Conservation (phyloP, 2,113 vertebrate genomes). For the Telmatochromis sp. region DNA sequence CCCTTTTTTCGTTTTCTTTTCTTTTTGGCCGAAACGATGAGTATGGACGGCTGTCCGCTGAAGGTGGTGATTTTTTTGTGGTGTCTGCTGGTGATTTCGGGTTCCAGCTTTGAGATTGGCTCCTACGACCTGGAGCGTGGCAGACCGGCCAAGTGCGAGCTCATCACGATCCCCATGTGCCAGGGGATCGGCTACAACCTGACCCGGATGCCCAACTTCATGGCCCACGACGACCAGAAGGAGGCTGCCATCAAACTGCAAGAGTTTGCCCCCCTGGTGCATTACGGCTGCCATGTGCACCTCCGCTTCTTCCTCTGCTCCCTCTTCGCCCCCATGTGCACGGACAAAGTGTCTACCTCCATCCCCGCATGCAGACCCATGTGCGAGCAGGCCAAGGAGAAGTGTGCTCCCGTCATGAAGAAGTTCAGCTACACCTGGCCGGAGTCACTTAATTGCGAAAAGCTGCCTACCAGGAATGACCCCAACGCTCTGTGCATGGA, state of each 20-base stretch:
- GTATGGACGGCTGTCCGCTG: constrained; percentile 60
- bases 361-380: constrained; percentile 97
- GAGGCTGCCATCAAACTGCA: constrained; percentile 90
- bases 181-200: constrained; percentile 96
- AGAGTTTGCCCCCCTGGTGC: constrained; percentile 92
- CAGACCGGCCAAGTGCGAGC: constrained; percentile 87
- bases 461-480: constrained; percentile 90
- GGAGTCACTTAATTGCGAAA: constrained; percentile 87
- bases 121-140: constrained; percentile 84
- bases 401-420: constrained; percentile 94
- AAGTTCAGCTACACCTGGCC: constrained; percentile 97
- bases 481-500: constrained; percentile 97
- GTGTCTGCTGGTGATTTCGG: constrained; percentile 73
- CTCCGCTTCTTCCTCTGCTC: constrained; percentile 98
- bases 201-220: constrained; percentile 95
- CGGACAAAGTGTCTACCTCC: constrained; percentile 92
- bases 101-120: constrained; percentile 80
- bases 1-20: not conserved
- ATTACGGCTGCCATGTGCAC: constrained; percentile 92
- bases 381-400: constrained; percentile 93
- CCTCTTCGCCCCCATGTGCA: constrained; percentile 97
- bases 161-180: constrained; percentile 93
- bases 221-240: constrained; percentile 89
- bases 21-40: constrained; percentile 2
- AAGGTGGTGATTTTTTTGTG: constrained; percentile 65